Base-by-base conservation (phyloP, 2,113 vertebrate species). In the Petrocephalus microphthalmus region DNA sequence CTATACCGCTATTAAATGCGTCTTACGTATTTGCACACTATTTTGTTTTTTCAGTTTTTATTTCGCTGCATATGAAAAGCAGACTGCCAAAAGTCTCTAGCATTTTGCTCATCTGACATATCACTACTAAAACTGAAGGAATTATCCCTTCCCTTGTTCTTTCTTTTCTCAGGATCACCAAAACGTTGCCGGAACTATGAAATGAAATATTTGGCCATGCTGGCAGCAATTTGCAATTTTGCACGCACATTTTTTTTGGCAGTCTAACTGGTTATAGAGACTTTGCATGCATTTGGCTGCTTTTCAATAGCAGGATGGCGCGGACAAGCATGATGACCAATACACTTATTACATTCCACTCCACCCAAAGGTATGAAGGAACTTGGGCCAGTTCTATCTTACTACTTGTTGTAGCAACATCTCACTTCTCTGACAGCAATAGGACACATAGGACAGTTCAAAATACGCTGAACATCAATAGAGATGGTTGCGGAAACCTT, bases 281-380 rank as follows among this genome's bases (percentile, higher is more conserved):
- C 57, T 25, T 54, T 78, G 86, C 83, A 60, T 11, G 57, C 81
- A 19, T 74, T 86, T 89, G 86, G 60, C 88, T 78, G 83, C 64
- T 15, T 20, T 52, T 90, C 88, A 86, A 20, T 37, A 67, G 49
- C 13, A 10, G 81, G 37, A n/a, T 20, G 10, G 19, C 82, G 54
- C 84, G 64, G 89, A 88, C 89, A 88, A 84, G 84, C 56, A 74
- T 84, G 89, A 67, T 87, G 86, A 89, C 89, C 85, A 25, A 25
- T 49, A 5, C 45, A 25, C 56, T 86, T 88, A 53, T 88, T 85
- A 54, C 86, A 81, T 88, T 49, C 86, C 57, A 42, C 19, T 60
- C 53, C 22, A 42, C 25, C 82, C 86, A 29, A 17, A 42, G 82
- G 88, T 60, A 78, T 25, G 51, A 78, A 78, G 45, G 51, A 71